Evolutionary conservation across 1,140 invertebrate genomes (phyloP).

Genomic region (Dreissena polymorpha): DNA sequence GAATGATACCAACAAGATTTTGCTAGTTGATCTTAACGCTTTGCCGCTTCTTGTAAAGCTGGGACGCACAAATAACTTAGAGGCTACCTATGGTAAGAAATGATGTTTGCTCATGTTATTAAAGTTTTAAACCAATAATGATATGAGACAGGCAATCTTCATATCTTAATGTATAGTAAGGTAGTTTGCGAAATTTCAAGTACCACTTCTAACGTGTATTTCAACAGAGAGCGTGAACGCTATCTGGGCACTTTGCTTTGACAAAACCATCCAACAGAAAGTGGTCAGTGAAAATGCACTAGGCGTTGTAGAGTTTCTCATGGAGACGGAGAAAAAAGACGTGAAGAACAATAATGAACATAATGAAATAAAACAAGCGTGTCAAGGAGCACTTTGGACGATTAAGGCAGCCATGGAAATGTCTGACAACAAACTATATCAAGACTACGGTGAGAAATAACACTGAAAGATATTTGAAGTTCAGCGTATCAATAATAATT

Average conservation of each 20-base stretch:
- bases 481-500: too few relatives aligned
- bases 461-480: too few relatives aligned
- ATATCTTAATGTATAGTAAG: neutral
- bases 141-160: neutral
- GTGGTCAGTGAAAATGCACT: neutral
- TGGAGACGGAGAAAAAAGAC: neutral
- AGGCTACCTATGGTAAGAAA: neutral
- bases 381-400: neutral
- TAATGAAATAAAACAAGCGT: neutral
- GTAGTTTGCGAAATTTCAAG: neutral
- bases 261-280: neutral
- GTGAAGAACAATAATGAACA: neutral
- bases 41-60: neutral
- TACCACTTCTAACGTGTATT: too few relatives aligned
- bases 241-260: constrained; percentile 4
- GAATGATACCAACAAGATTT: neutral
- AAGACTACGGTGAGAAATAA: too few relatives aligned
- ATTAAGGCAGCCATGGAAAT: neutral
- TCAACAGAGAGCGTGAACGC: neutral
- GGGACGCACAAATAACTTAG: neutral
- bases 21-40: neutral
- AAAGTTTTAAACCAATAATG: neutral
- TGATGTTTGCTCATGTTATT: too few relatives aligned
- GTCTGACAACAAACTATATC: too few relatives aligned
- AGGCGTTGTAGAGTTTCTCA: neutral